Percentiles rank a stretch among this genome's conserved stretches.
Evolutionary conservation across 37 sponge, comb jelly and placozoan species (phyloP).

Genomic region (Trichoplax adhaerens): DNA sequence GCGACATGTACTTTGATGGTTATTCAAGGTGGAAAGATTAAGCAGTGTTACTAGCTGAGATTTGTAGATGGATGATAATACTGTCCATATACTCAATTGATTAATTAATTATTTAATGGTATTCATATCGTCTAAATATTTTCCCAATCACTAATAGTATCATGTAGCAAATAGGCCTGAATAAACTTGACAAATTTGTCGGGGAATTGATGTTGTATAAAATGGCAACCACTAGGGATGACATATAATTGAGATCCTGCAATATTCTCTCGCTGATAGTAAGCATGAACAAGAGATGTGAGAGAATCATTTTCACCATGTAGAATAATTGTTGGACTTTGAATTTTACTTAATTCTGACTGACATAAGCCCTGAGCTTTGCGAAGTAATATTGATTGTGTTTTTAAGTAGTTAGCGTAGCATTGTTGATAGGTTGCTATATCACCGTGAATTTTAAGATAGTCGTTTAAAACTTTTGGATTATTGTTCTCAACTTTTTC

Average conservation of each 20-base stretch:
- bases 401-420: conserved; percentile 36
- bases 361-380: conserved; percentile 23
- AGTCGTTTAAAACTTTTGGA: conserved; percentile 8
- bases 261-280: conserved; percentile 20
- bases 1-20: no score
- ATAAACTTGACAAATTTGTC: conserved; percentile 28
- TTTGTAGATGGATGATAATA: no score
- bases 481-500: conserved; percentile 28
- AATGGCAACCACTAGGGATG: conserved; percentile 35
- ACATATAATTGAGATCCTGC: not conserved
- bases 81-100: no score
- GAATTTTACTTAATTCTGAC: conserved; percentile 6
- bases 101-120: no score
- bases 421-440: conserved; percentile 6
- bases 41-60: no score
- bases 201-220: conserved; percentile 31
- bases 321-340: conserved; percentile 41
- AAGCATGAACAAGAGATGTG: conserved; percentile 25
- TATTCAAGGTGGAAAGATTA: no score
- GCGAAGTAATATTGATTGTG: no score
- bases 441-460: conserved; percentile 26
- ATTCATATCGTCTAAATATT: no score
- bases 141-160: no score
- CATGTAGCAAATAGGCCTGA: no score
- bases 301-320: conserved; percentile 48